Evolutionary conservation across 2,113 vertebrate species (phyloP), one percentile per base, ranked within the genome.

Genomic region (Circaetus gallicus): DNA sequence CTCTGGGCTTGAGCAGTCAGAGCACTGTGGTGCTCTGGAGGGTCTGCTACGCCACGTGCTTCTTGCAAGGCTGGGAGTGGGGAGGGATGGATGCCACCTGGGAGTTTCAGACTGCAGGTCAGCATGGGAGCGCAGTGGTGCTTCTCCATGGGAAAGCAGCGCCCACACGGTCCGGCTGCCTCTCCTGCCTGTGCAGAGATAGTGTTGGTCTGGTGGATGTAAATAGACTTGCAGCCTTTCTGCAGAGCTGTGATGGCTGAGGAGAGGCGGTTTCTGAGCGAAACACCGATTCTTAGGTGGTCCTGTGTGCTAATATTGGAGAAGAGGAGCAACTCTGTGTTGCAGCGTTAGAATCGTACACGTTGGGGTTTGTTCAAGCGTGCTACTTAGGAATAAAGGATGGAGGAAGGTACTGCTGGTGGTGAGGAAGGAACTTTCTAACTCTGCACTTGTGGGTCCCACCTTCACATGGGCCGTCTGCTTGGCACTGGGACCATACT

Each of bases 331-430:
- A 14, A 12, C 45, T 69, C 14, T 59, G 10, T 55, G 4, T 53
- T 49, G 7, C 1, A 16, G 45, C 1, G 1, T 71, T 79, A 42
- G 36, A 40, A 16, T 26, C 4, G 4, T 1, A 1, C 3, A 3
- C 14, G 10, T 70, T 82, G n/a, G 25, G 25, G 55, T 63, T 69
- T 59, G 36, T 80, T 34, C 17, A 52, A 20, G 45, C 7, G 14
- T 2, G 15, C 22, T 79, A 6, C 36, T 62, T 62, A 36, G 61
- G 61, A 74, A 20, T 79, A 66, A 70, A 88, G 74, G 52, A 21
- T 66, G 8, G 31, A 63, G 53, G 43, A 77, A 71, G 58, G 53
- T 56, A 31, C 31, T 66, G 21, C 83, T 80, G 52, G 50, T 42
- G 84, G 24, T 4, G 5, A 80, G 71, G 56, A 88, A 88, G 70